phyloP scores from a whole-genome alignment of 2,797 vertebrate species.

The Aselliscus stoliczkanus region DNA sequence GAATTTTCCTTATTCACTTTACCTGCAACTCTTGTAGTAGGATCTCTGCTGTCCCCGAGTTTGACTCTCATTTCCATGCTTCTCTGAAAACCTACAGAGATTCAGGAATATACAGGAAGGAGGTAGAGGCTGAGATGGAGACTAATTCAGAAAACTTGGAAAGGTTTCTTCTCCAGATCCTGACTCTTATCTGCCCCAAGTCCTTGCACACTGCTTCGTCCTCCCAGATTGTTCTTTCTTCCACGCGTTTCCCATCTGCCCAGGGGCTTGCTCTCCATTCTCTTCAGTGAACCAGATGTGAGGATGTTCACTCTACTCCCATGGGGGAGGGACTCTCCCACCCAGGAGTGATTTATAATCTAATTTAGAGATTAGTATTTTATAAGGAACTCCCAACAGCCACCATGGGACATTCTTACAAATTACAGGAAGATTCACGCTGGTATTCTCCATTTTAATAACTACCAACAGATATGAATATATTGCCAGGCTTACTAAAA shows the following conservation, averaged over 20 bases:
- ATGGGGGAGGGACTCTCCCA: not conserved
- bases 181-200: not conserved
- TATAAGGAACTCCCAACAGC: not conserved
- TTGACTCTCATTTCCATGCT: not conserved
- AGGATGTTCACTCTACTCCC: not conserved
- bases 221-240: not conserved
- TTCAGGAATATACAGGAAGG: not conserved
- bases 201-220: not conserved
- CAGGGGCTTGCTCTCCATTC: not conserved
- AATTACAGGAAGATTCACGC: not conserved
- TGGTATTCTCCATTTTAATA: slow-evolving; percentile 16
- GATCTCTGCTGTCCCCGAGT: not conserved
- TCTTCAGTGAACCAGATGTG: not conserved
- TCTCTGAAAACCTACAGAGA: not conserved
- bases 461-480: not conserved
- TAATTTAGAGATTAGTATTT: slow-evolving; percentile 13
- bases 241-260: not conserved
- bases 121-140: not conserved
- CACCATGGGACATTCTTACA: not conserved
- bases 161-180: not conserved
- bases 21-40: not conserved
- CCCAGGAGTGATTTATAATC: not conserved
- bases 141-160: not conserved
- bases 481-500: not conserved
- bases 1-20: not conserved